These are phyloP conservation scores for Misgurnus mizolepis DNA, from an alignment of 2,113 vertebrate species.

Conservation along the genomic window DNA sequence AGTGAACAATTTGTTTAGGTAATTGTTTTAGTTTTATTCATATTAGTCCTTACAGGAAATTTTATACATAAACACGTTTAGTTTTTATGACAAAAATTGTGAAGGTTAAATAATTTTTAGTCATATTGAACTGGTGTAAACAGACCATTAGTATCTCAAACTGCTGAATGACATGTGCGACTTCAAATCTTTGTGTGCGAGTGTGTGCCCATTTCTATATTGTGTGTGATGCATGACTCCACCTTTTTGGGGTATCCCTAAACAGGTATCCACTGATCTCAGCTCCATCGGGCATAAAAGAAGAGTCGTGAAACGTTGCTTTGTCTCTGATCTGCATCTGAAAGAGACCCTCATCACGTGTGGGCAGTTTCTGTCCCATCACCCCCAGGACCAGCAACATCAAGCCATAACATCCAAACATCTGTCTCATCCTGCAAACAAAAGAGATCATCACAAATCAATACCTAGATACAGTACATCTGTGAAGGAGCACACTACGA, in stretches of 20 bases:
- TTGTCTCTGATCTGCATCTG: constrained; percentile 98
- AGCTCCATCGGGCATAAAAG: constrained; percentile 92
- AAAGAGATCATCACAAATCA: background rate
- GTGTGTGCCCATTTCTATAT: background rate
- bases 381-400: constrained; percentile 71
- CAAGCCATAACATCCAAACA: constrained; percentile 68
- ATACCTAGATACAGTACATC: too few relatives aligned
- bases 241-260: constrained; percentile 95
- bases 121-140: too few relatives aligned
- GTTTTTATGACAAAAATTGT: too few relatives aligned
- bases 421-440: constrained; percentile 81
- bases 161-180: too few relatives aligned
- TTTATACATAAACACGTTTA: too few relatives aligned
- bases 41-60: too few relatives aligned
- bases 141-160: too few relatives aligned
- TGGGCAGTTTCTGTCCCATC: constrained; percentile 89
- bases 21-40: too few relatives aligned
- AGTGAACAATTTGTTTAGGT: too few relatives aligned
- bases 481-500: background rate
- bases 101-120: too few relatives aligned
- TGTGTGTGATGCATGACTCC: constrained; percentile 33
- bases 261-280: constrained; percentile 97
- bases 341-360: constrained; percentile 94
- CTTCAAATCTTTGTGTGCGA: background rate
- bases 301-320: constrained; percentile 87